Evolutionary conservation across 2,888 invertebrate genomes (phyloP).

Genomic region (Tetranychus truncatus): DNA sequence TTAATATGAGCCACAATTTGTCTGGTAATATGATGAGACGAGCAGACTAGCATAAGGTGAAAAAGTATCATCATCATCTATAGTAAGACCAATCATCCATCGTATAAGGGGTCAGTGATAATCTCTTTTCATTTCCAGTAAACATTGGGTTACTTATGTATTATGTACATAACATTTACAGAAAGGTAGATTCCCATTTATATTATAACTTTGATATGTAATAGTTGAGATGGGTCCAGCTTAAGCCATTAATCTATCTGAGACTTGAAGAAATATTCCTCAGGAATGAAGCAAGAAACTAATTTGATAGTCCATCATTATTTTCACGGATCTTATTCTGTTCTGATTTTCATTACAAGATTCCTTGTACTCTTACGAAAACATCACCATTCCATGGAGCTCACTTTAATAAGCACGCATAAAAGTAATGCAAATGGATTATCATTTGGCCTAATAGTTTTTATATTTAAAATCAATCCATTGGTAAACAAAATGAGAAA

Average conservation of each 20-base stretch:
- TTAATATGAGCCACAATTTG: neutral
- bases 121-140: neutral
- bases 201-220: neutral
- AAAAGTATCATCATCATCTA: neutral
- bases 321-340: neutral
- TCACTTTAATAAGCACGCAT: too few species aligned
- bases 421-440: too few species aligned
- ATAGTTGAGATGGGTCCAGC: neutral
- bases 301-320: constrained; percentile 1
- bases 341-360: constrained; percentile 18
- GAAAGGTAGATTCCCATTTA: neutral
- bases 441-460: too few species aligned
- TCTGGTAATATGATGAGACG: neutral
- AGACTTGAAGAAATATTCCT: neutral
- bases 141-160: neutral
- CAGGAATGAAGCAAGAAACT: neutral
- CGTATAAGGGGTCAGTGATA: neutral
- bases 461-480: too few species aligned
- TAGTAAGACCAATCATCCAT: neutral
- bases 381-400: neutral
- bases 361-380: neutral
- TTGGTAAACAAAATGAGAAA: too few species aligned
- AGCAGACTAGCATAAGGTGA: neutral
- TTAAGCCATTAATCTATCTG: neutral
- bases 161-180: too few species aligned